Evolutionary conservation across 1,140 invertebrate species (phyloP).

Genomic region (Mycetomoellerius zeteki): DNA sequence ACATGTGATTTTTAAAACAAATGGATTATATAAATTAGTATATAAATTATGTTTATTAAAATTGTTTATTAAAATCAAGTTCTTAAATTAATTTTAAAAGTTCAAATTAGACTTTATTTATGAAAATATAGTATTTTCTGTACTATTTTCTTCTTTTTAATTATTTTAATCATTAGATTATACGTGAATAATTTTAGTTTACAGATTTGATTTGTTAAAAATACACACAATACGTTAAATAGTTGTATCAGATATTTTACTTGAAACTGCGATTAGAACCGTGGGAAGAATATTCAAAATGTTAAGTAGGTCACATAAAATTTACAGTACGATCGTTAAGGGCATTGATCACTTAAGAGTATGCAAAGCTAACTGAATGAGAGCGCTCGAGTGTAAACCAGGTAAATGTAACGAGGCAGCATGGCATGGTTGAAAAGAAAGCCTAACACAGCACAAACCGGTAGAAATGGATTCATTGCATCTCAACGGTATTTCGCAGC

Average conservation of each 20-base stretch:
- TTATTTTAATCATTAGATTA: neutral
- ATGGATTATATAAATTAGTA: neutral
- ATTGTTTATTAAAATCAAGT: neutral
- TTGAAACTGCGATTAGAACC: neutral
- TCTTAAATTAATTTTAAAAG: conserved; percentile 2
- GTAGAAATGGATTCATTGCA: conserved; percentile 76
- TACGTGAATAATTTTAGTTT: neutral
- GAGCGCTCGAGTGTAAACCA: conserved; percentile 52
- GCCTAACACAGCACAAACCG: conserved; percentile 70
- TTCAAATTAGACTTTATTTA: neutral
- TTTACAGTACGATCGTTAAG: neutral
- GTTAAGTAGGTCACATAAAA: neutral
- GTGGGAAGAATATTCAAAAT: too few relatives aligned
- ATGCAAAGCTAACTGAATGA: conserved; percentile 8
- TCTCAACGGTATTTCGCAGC: conserved; percentile 79
- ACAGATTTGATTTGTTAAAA: neutral
- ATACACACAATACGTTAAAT: neutral
- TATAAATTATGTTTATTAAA: conserved; percentile 5
- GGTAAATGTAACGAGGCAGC: conserved; percentile 73
- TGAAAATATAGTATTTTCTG: neutral
- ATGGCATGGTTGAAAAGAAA: conserved; percentile 79
- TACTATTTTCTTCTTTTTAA: neutral
- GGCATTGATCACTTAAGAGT: neutral
- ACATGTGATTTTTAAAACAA: neutral
- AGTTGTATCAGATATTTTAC: neutral